phyloP scores from a whole-genome alignment of 2,113 vertebrate species.

The Barnardius zonarius region DNA sequence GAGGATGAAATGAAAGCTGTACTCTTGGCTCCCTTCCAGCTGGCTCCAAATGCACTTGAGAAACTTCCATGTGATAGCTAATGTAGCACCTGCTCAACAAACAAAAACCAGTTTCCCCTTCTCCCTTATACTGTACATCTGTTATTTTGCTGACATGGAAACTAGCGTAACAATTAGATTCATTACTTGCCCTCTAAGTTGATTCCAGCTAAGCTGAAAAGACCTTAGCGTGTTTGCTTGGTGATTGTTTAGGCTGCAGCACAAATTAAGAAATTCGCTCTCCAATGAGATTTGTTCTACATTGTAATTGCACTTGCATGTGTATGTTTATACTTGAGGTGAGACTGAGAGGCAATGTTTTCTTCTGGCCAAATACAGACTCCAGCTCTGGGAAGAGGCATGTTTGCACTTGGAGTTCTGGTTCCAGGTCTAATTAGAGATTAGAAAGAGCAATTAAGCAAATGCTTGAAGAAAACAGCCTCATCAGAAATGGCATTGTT shows the following conservation, averaged over 20 bases:
- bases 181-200: constrained; percentile 53
- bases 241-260: constrained; percentile 20
- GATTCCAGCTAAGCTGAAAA: constrained; percentile 58
- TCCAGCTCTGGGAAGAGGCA: background rate
- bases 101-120: constrained; percentile 48
- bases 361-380: background rate
- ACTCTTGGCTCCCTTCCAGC: constrained; percentile 62
- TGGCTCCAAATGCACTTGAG: constrained; percentile 67
- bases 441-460: background rate
- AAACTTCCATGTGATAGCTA: constrained; percentile 66
- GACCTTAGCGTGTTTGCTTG: background rate
- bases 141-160: constrained; percentile 77
- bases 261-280: constrained; percentile 26
- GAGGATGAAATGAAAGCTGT: constrained; percentile 55
- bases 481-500: background rate
- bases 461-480: background rate
- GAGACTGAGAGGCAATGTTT: constrained; percentile 5
- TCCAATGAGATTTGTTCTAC: background rate
- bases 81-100: constrained; percentile 75
- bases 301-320: background rate
- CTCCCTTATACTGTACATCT: constrained; percentile 68
- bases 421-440: background rate
- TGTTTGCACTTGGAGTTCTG: background rate
- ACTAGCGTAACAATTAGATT: constrained; percentile 70
- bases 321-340: background rate